Percentiles rank a stretch among this genome's conserved stretches.
phyloP scores from a whole-genome alignment of 2,113 vertebrate genomes.

The Onychostoma macrolepis region DNA sequence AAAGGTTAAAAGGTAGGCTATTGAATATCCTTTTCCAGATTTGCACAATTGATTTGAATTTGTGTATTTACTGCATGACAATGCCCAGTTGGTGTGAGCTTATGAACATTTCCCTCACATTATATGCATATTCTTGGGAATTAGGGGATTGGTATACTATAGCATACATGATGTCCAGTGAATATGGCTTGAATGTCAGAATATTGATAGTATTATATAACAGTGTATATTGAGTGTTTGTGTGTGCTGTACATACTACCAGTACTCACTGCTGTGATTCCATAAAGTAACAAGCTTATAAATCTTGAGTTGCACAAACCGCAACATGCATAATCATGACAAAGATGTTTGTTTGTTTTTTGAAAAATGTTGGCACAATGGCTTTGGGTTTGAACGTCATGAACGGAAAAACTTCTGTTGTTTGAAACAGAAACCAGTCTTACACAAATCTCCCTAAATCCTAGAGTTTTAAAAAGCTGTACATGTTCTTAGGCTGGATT shows the following conservation, averaged over 20 bases:
- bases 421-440: constrained; percentile 45
- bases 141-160: neutral
- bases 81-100: neutral
- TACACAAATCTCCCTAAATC: constrained; percentile 53
- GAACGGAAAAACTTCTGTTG: constrained; percentile 29
- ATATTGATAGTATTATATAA: neutral
- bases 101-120: neutral
- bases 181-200: constrained; percentile 1
- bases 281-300: neutral
- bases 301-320: neutral
- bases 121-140: neutral
- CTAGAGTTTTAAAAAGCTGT: constrained; percentile 52
- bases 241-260: neutral
- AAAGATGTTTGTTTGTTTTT: neutral
- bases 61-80: neutral
- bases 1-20: neutral
- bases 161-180: neutral
- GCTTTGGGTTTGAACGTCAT: constrained; percentile 2
- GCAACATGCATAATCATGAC: neutral
- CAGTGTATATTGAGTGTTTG: neutral
- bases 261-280: neutral
- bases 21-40: neutral
- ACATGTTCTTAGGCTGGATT: constrained; percentile 52
- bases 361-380: neutral
- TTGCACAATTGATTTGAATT: neutral